These are phyloP conservation scores for Rhingia campestris DNA, from an alignment of 2,888 invertebrate species.

Conservation along the genomic window DNA sequence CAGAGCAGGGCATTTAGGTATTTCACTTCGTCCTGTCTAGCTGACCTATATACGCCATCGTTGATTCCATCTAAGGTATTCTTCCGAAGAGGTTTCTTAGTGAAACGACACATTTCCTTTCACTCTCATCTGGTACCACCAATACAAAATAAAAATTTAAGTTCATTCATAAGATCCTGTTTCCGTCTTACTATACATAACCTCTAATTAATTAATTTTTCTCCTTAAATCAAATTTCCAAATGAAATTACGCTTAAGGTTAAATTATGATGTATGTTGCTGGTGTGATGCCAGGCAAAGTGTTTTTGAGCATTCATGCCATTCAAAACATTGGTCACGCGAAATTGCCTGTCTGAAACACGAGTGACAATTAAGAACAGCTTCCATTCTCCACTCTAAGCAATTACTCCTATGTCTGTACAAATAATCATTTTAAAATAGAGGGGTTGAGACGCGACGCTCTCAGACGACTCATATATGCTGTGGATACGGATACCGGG, in stretches of 20 bases:
- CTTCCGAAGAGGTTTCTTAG: no score
- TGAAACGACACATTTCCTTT: no score
- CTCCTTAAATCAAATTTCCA: background rate
- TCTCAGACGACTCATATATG: no score
- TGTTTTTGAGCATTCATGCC: background rate
- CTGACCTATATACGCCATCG: no score
- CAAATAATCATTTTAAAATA: conserved; percentile 7
- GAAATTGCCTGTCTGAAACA: background rate
- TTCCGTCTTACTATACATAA: background rate
- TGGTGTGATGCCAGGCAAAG: conserved; percentile 13
- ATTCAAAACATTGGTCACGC: background rate
- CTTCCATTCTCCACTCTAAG: background rate
- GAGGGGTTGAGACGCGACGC: background rate
- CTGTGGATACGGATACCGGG: background rate
- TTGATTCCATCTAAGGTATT: no score
- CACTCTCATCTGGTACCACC: no score
- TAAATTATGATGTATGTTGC: conserved; percentile 27
- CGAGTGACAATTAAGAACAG: conserved; percentile 21
- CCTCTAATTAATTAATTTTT: background rate
- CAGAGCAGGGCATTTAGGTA: no score
- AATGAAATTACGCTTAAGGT: conserved; percentile 14
- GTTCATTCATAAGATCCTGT: background rate
- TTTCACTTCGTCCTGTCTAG: no score
- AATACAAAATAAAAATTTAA: background rate
- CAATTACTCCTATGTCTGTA: conserved; percentile 1